Evolutionary conservation across 2,113 vertebrate species (phyloP), one percentile per base, ranked within the genome.

Genomic region (Tachysurus fulvidraco): DNA sequence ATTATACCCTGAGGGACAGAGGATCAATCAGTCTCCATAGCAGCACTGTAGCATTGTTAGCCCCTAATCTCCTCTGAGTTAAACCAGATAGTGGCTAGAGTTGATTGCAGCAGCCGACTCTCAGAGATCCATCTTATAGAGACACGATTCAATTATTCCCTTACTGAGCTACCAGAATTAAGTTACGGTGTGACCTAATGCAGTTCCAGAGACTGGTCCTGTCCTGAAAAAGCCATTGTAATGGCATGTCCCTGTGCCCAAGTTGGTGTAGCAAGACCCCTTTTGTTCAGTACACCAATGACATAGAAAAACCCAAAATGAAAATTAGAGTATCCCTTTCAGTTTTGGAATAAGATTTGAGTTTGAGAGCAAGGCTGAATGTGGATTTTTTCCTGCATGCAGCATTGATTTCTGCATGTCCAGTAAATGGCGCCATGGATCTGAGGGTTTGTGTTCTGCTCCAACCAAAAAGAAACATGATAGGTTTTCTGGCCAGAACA

Each of bases 81-180:
- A 95, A 96, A 95, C 93, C 90, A 94, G 95, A 94, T 94, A 94
- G 92, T 83, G 87, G 88, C 76, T 93, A 86, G 94, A 94, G 94
- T 94, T 93, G 95, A 96, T 96, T 95, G 95, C 96, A 95, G 93
- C 90, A 71, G 93, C 92, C 92, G 92, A 93, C 96, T 97, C 95
- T 93, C 89, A 96, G 79, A 96, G 95, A 97, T 96, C 96, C 94
- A 96, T 96, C 97, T 95, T 93, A 95, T 96, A 94, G 95, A 82
- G 28, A 94, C 93, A 89, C 95, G 95, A 97, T 98, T 98, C 95
- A 97, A 97, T 99, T 98, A 97, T 97, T 96, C 95, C 95, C 95
- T 94, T 96, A 95, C 96, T 96, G 95, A 95, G 96, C 95, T 95
- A 94, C 94, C 96, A 95, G 95, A 98, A 98, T 97, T 96, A 95